Conservation (phyloP, 2,888 invertebrate genomes). For the Eucera pruinosa region DNA sequence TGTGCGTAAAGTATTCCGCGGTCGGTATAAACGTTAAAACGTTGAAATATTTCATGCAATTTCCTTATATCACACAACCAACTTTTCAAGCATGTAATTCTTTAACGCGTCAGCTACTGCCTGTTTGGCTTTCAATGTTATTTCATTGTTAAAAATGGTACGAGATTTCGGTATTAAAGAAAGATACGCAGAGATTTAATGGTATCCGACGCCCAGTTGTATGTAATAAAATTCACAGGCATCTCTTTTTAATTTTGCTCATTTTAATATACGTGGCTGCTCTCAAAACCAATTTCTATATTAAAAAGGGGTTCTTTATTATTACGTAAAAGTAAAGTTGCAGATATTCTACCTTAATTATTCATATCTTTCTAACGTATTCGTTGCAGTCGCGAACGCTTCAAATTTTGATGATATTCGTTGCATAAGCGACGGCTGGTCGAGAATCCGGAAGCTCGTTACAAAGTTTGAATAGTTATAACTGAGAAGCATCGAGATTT, state of each 20-base stretch:
- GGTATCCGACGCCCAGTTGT: not conserved
- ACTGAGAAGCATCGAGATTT: conserved; percentile 12
- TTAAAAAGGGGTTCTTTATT: not conserved
- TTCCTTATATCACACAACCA: no score
- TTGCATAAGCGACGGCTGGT: not conserved
- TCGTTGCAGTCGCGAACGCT: not conserved
- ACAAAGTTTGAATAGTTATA: conserved; percentile 21
- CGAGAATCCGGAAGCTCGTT: conserved; percentile 10
- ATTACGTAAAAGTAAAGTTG: not conserved
- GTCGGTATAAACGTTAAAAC: no score
- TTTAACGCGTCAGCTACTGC: no score
- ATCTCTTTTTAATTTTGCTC: conserved; percentile 11
- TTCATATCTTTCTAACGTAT: conserved; percentile 7
- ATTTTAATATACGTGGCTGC: no score
- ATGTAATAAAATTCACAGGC: not conserved
- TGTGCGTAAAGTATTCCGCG: no score
- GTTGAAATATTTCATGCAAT: no score
- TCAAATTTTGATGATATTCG: conserved; percentile 8
- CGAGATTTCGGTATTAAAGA: not conserved
- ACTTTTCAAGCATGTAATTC: no score
- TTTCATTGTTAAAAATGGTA: no score
- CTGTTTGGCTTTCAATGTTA: no score
- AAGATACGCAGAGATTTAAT: not conserved
- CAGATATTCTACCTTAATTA: conserved; percentile 7
- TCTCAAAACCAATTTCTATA: conserved; percentile 1